A percentile compares a stretch with the other conserved stretches of the same genome.
Evolutionary conservation across 2,797 vertebrate genomes (phyloP).

Genomic region (Alcedo atthis): DNA sequence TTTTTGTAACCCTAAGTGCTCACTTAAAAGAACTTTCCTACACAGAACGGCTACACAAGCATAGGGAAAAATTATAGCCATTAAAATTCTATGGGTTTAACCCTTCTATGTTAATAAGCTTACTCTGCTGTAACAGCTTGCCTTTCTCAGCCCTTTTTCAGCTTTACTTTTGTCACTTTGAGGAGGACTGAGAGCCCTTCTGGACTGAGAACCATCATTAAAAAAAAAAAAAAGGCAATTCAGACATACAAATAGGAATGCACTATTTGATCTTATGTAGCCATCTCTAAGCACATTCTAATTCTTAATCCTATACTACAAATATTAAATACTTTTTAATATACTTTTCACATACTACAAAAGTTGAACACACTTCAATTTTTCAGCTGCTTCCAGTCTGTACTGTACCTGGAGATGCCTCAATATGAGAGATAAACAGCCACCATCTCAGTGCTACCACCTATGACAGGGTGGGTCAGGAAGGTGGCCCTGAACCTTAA

Average conservation of each 20-base stretch:
- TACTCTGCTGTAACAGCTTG: neutral
- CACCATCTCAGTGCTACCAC: neutral
- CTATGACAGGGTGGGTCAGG: neutral
- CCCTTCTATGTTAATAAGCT: neutral
- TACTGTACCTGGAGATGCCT: neutral
- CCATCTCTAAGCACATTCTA: neutral
- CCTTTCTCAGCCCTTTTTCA: constrained; percentile 18
- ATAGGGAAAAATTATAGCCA: constrained; percentile 14
- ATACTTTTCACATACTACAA: neutral
- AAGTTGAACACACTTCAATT: neutral
- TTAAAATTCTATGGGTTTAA: constrained; percentile 20
- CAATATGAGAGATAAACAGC: neutral
- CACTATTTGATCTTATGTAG: neutral
- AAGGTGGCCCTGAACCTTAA: neutral
- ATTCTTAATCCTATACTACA: neutral
- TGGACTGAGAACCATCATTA: neutral
- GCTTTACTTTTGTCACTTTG: constrained; percentile 16
- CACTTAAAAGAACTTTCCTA: constrained; percentile 31
- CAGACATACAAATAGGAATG: neutral
- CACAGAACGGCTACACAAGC: neutral
- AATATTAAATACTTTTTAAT: neutral
- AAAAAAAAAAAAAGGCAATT: neutral
- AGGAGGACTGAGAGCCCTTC: neutral
- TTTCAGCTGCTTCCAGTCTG: neutral
- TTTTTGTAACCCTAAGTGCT: constrained; percentile 31